Evolutionary conservation across 2,113 vertebrate species (phyloP).

Genomic region (Chaenogobius annularis): DNA sequence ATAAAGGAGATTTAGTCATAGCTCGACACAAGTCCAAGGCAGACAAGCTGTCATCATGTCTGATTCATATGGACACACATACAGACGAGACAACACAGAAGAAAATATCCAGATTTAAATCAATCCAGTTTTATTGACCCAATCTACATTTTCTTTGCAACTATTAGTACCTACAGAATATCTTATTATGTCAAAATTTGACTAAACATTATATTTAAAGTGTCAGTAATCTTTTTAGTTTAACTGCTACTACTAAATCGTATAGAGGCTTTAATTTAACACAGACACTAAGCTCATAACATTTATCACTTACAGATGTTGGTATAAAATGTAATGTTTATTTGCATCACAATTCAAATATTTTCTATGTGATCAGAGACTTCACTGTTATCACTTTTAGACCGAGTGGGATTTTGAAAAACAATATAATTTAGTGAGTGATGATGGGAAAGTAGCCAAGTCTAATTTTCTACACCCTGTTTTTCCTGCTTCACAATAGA

Average conservation of each 20-base stretch:
- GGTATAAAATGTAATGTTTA: conserved; percentile 11
- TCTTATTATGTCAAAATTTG: no score
- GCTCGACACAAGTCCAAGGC: conserved; percentile 28
- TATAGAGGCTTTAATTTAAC: neutral
- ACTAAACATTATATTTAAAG: neutral
- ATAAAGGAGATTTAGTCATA: conserved; percentile 8
- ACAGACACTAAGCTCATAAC: conserved; percentile 6
- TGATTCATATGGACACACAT: conserved; percentile 24
- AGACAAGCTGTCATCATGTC: conserved; percentile 43
- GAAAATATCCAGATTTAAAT: neutral
- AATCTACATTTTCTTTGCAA: no score
- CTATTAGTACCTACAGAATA: no score
- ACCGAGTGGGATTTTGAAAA: conserved; percentile 41
- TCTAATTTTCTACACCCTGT: conserved; percentile 48
- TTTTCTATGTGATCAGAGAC: neutral
- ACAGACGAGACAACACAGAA: neutral
- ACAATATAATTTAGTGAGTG: conserved; percentile 39
- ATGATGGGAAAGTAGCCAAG: conserved; percentile 52
- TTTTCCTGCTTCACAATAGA: conserved; percentile 64
- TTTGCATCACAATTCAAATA: conserved; percentile 19
- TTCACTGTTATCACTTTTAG: conserved; percentile 32
- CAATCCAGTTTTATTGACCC: no score
- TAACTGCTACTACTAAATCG: neutral
- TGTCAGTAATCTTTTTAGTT: neutral
- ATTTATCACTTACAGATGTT: conserved; percentile 29